Evolutionary conservation across 2,888 invertebrate species (phyloP), one percentile per base, ranked within the genome.

Genomic region (Xanthorhoe spadicearia): DNA sequence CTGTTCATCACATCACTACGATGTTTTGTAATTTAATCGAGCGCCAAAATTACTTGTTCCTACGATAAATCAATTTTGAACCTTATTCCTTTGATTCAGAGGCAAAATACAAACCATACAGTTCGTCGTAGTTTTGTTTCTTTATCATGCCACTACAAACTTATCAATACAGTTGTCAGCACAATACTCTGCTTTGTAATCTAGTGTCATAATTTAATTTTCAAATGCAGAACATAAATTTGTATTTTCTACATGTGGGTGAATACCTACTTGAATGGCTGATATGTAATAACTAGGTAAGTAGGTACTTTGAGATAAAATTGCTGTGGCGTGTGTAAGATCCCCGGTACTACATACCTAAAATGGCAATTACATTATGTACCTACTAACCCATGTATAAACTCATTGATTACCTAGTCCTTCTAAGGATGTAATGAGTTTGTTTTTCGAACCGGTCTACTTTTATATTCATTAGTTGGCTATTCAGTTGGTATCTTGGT

Each of bases 231-330:
- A 32, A 59, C 48, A 3, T 49, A 64, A 49, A 32, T 57, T 59
- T 59, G 64, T 38, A 23, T 13, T 9, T n/a, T 53, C 52, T 43
- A 48, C 57, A 64, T 59, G 59, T 64, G 28, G 59, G 64, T 54
- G 59, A 64, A 64, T 57, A 57, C 38, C 38, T 43, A 43, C 63
- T 63, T 63, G 56, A 50, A 50, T 58, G 35, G 50, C 18, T 50
- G 50, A 58, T 58, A 58, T 48, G n/a, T 58, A 58, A 28, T 17
- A 49, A 19, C 10, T 55, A 55, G 18, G 8, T 54, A 54, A 4
- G 9, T 54, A 54, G 5, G 0, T 38, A 43, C 38, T 43, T 13
- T 55, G 38, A 38, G 43, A 55, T 55, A 55, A 55, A 55, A 55
- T 55, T 43, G 19, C 43, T 19, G 38, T 43, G 54, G 32, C 53